These are phyloP conservation scores for Drosophila suboccidentalis DNA, from an alignment of 2,888 invertebrate species.

Conservation along the genomic window DNA sequence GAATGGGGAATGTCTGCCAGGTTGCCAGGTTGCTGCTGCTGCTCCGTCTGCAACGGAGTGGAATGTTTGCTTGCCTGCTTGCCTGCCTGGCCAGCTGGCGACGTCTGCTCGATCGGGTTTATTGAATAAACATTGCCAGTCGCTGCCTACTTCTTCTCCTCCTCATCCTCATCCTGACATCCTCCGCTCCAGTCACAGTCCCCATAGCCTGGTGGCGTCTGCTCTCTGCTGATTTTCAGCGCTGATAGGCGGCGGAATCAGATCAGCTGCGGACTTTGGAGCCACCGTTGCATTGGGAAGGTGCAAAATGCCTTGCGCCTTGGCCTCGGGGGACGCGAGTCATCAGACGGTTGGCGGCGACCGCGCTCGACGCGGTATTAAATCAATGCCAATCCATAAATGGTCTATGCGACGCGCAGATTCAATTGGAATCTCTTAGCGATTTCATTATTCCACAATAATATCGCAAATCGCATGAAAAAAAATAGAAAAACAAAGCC, in stretches of 20 bases:
- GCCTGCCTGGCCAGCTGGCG: conserved; percentile 63
- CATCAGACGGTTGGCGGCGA: conserved; percentile 36
- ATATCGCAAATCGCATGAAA: conserved; percentile 62
- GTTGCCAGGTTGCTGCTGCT: conserved; percentile 32
- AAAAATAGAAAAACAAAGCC: conserved; percentile 11
- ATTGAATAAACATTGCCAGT: conserved; percentile 83
- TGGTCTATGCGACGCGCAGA: conserved; percentile 69
- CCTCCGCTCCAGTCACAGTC: conserved; percentile 1
- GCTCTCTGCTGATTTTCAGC: conserved; percentile 59
- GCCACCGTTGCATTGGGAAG: conserved; percentile 55
- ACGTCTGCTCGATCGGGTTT: conserved; percentile 72
- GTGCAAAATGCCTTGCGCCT: conserved; percentile 84
- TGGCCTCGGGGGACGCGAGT: conserved; percentile 78
- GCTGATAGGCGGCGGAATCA: conserved; percentile 78
- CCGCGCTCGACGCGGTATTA: conserved; percentile 66
- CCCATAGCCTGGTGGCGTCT: conserved; percentile 57
- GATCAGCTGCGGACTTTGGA: conserved; percentile 74
- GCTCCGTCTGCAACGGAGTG: conserved; percentile 2
- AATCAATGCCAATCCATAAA: conserved; percentile 82
- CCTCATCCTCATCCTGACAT: conserved; percentile 2
- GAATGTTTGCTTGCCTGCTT: conserved; percentile 25
- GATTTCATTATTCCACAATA: conserved; percentile 77
- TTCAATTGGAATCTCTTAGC: conserved; percentile 76
- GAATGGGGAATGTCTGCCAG: conserved; percentile 62
- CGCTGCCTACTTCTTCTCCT: conserved; percentile 3